A percentile compares a stretch with the other conserved stretches of the same genome.
These are phyloP conservation scores for Orestias chungarensis DNA, from an alignment of 2,797 vertebrate genomes.

Conservation along the genomic window DNA sequence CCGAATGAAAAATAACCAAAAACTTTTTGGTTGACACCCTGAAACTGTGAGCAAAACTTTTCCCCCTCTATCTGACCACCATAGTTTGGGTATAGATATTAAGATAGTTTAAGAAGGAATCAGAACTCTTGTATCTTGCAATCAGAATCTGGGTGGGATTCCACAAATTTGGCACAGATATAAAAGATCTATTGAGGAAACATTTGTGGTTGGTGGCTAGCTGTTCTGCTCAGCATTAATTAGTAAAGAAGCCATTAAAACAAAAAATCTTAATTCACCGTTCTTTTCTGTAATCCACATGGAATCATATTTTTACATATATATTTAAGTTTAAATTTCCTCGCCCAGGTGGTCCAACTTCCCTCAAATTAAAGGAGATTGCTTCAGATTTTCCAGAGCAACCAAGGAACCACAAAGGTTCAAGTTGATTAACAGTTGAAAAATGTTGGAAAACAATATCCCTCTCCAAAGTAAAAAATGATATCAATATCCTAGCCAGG, in stretches of 20 bases:
- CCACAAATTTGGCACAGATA: not conserved
- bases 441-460: not conserved
- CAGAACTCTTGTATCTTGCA: no score
- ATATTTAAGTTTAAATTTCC: no score
- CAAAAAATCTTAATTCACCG: not conserved
- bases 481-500: no score
- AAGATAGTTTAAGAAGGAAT: not conserved
- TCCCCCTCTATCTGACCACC: not conserved
- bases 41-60: not conserved
- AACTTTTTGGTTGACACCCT: not conserved
- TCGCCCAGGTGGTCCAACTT: no score
- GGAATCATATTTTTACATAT: not conserved
- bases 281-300: not conserved
- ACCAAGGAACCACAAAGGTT: no score
- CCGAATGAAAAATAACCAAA: not conserved
- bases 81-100: not conserved
- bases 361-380: no score
- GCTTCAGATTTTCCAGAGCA: no score
- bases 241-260: not conserved
- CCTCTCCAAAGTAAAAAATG: not conserved
- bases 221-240: not conserved
- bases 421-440: not conserved
- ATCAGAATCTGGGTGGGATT: not conserved
- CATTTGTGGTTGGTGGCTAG: not conserved
- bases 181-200: not conserved